Conservation (phyloP, 2,797 vertebrate genomes). For the Vultur gryphus region DNA sequence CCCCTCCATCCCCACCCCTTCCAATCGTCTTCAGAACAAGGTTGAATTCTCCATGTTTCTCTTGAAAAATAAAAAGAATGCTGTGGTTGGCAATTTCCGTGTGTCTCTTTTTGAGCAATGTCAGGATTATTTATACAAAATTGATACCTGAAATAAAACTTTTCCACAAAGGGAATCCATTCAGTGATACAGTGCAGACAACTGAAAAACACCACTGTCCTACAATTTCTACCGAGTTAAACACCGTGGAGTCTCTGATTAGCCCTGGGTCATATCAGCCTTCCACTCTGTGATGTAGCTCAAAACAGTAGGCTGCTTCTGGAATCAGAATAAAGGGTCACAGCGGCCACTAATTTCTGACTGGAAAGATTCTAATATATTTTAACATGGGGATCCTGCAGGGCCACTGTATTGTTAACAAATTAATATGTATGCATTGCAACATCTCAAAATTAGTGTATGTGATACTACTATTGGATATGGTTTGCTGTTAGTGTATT, state of each 20-base stretch:
- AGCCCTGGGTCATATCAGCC: background rate
- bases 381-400: slow-evolving; percentile 23
- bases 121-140: slow-evolving; percentile 49
- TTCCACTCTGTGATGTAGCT: background rate
- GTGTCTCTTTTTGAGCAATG: slow-evolving; percentile 45
- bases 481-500: slow-evolving; percentile 71
- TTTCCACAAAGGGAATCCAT: slow-evolving; percentile 13
- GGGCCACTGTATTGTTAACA: slow-evolving; percentile 43
- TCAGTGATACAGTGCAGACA: slow-evolving; percentile 33
- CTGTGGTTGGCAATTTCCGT: slow-evolving; percentile 49
- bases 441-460: slow-evolving; percentile 70
- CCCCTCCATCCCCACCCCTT: background rate
- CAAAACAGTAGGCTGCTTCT: background rate
- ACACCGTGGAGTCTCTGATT: background rate
- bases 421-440: slow-evolving; percentile 68
- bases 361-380: slow-evolving; percentile 9
- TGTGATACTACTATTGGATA: slow-evolving; percentile 69
- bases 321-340: background rate
- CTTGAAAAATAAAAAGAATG: slow-evolving; percentile 63
- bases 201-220: slow-evolving; percentile 15
- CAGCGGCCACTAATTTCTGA: background rate
- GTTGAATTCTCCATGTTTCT: slow-evolving; percentile 65
- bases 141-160: slow-evolving; percentile 20
- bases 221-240: background rate
- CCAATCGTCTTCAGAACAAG: slow-evolving; percentile 69